Evolutionary conservation across 2,888 invertebrate species (phyloP).

Genomic region (Noctua pronuba): DNA sequence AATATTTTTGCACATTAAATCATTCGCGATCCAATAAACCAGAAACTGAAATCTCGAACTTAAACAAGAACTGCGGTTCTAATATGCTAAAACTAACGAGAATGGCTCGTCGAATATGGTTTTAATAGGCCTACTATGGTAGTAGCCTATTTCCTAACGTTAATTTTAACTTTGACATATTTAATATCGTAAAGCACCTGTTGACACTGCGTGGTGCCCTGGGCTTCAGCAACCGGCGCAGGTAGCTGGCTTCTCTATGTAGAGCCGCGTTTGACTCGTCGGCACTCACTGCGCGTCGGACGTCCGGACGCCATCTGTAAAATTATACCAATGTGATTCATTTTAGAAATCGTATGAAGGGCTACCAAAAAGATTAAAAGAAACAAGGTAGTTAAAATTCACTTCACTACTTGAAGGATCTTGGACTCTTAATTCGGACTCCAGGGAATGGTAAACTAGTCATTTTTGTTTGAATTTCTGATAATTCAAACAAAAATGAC

Average conservation of each 20-base stretch:
- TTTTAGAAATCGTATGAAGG: neutral
- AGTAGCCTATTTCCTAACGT: neutral
- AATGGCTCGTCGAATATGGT: neutral
- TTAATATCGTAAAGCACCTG: constrained; percentile 68
- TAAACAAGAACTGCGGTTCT: neutral
- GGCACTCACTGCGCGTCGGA: constrained; percentile 85
- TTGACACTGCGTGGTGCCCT: constrained; percentile 78
- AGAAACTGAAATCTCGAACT: neutral
- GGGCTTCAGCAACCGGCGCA: constrained; percentile 78
- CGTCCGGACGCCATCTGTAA: constrained; percentile 80
- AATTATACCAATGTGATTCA: neutral
- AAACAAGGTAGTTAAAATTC: neutral
- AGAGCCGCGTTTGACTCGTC: constrained; percentile 81
- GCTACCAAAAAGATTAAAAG: neutral
- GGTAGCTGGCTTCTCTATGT: constrained; percentile 80
- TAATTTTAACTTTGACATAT: neutral
- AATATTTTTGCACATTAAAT: neutral
- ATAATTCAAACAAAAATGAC: too few relatives aligned
- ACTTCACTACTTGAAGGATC: neutral
- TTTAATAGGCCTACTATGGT: neutral
- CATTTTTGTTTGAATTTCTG: neutral
- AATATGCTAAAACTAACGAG: neutral
- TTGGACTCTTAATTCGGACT: neutral
- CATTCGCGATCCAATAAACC: neutral
- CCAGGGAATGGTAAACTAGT: neutral